Conservation (phyloP, 2,888 invertebrate species). For the Hoplodrina blanda region DNA sequence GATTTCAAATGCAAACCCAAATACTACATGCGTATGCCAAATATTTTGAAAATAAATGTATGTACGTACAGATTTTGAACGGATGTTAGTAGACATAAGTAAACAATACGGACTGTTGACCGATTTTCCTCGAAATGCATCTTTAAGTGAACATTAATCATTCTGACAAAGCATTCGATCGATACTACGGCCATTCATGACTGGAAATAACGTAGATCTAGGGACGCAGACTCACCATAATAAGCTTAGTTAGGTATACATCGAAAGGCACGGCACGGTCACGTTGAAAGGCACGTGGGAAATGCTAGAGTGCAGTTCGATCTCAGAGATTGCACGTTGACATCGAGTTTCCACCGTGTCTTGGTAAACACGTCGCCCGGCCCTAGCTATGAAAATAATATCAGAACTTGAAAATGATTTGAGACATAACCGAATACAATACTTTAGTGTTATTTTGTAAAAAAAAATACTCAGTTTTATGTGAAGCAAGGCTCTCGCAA, state of each 20-base stretch:
- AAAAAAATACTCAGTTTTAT: no score
- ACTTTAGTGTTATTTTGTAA: no score
- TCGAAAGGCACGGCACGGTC: no score
- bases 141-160: slow-evolving; percentile 53
- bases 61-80: slow-evolving; percentile 33
- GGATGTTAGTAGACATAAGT: slow-evolving; percentile 51
- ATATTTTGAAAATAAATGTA: slow-evolving; percentile 56
- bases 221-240: slow-evolving; percentile 5
- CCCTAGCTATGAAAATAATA: slow-evolving; percentile 19
- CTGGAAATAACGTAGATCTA: slow-evolving; percentile 45
- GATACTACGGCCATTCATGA: slow-evolving; percentile 38
- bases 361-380: slow-evolving; percentile 40
- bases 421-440: neutral
- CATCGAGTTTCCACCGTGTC: neutral
- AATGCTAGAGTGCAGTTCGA: slow-evolving; percentile 13
- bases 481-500: no score
- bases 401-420: slow-evolving; percentile 13
- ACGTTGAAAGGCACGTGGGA: neutral
- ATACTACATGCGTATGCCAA: slow-evolving; percentile 25
- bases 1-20: slow-evolving; percentile 31
- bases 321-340: slow-evolving; percentile 33
- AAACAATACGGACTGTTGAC: slow-evolving; percentile 55
- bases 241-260: neutral
- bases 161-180: slow-evolving; percentile 43
- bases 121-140: slow-evolving; percentile 48